Percentiles rank a stretch among this genome's conserved stretches.
These are phyloP conservation scores for Meganola albula DNA, from an alignment of 2,888 invertebrate genomes.

Conservation along the genomic window DNA sequence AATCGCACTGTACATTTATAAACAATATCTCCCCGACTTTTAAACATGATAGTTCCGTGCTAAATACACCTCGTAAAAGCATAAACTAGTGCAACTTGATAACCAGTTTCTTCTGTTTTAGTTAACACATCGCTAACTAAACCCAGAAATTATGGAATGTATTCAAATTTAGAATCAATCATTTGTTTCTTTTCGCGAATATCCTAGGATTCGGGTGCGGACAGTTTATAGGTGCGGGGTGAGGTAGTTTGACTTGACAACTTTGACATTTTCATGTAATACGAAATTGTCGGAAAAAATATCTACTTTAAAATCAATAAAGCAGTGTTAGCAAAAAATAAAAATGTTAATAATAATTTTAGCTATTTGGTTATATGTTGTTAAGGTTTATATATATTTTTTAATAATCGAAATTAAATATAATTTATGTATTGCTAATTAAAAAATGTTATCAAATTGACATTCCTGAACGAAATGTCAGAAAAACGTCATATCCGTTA, in stretches of 20 bases:
- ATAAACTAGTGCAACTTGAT: no score
- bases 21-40: conserved; percentile 86
- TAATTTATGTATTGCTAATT: no score
- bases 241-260: conserved; percentile 29
- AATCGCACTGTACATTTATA: conserved; percentile 93
- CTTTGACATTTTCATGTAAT: no score
- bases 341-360: no score
- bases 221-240: conserved; percentile 27
- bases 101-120: no score
- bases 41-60: conserved; percentile 80
- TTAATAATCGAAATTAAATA: no score
- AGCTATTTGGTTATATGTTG: no score
- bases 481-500: conserved; percentile 18
- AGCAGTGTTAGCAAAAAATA: no score
- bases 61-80: no score
- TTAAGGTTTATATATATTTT: no score
- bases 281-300: no score
- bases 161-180: conserved; percentile 32
- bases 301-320: no score
- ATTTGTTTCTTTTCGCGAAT: conserved; percentile 42
- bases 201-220: conserved; percentile 21
- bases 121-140: conserved; percentile 21
- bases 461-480: conserved; percentile 29
- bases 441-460: conserved; percentile 14
- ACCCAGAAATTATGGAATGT: conserved; percentile 26